A percentile compares a stretch with the other conserved stretches of the same genome.
Evolutionary conservation across 2,888 invertebrate genomes (phyloP).

Genomic region (Physocephala rufipes): DNA sequence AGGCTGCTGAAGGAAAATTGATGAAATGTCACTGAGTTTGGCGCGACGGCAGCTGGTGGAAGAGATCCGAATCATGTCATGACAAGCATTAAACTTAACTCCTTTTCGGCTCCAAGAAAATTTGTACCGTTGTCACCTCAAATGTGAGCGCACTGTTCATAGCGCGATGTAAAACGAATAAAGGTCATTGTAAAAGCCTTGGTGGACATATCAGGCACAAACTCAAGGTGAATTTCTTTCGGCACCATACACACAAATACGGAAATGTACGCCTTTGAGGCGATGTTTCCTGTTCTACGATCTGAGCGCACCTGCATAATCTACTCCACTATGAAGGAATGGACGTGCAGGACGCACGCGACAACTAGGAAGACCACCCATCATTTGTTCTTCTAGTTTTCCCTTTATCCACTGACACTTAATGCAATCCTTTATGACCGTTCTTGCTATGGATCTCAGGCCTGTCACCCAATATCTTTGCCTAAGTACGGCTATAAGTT

Average conservation of each 20-base stretch:
- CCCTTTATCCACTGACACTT: slow-evolving; percentile 10
- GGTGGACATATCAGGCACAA: slow-evolving; percentile 21
- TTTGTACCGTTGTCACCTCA: slow-evolving; percentile 39
- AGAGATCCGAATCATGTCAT: no score
- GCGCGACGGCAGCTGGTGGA: no score
- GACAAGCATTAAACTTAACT: no score
- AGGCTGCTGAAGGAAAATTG: no score
- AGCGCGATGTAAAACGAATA: slow-evolving; percentile 35
- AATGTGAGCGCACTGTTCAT: slow-evolving; percentile 37
- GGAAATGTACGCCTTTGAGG: background rate
- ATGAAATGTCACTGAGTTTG: no score
- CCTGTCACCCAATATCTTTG: slow-evolving; percentile 19
- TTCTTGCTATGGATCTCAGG: slow-evolving; percentile 24
- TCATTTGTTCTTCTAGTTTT: slow-evolving; percentile 25
- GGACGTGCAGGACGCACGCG: slow-evolving; percentile 35
- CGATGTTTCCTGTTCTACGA: slow-evolving; percentile 1
- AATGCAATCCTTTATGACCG: slow-evolving; percentile 27
- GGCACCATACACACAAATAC: slow-evolving; percentile 35
- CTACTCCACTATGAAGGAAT: slow-evolving; percentile 36
- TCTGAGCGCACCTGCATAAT: slow-evolving; percentile 12
- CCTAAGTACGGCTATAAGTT: slow-evolving; percentile 20
- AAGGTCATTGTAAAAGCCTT: slow-evolving; percentile 20
- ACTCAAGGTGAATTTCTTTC: slow-evolving; percentile 35
- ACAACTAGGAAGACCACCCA: slow-evolving; percentile 33
- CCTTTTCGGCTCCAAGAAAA: slow-evolving; percentile 25